Base-by-base conservation (phyloP, 2,888 invertebrate species). In the Eubasilissa splendida region DNA sequence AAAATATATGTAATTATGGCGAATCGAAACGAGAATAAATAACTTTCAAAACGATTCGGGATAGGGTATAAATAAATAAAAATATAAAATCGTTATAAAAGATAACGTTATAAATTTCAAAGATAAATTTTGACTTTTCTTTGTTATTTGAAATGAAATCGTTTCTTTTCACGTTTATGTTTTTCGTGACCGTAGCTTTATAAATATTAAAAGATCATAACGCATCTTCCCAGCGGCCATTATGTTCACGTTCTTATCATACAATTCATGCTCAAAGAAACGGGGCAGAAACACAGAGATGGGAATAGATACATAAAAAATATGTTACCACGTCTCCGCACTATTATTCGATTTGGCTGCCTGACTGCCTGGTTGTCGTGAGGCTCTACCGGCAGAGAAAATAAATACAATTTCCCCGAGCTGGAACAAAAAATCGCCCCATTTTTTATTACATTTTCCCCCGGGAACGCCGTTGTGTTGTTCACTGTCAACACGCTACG, bases 391-490 rank as follows among this genome's bases (percentile, higher is more conserved):
- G 71, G 71, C 14, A 22, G 54, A 5, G 22, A 56, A 54, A 33
- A 54, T 71, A 71, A 54, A 71, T 71, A 54, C 53, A 71, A 71
- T 71, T 71, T 71, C 7, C 56, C 14, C 54, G 31, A 22, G 54
- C 71, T 71, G 11, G 22, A 54, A 22, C 12, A 56, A 31, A 63
- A 63, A 56, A 71, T 42, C 12, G 54, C 33, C 31, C 54, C 54
- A 54, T 71, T 31, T 54, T 71, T 71, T 71, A 71, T 71, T 71
- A 53, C 14, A 71, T 31, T 53, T 54, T 71, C 53, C 54, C 71
- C 14, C 4, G 31, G 52, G 68, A 50, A 12, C 10, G 31, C 33
- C 14, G 14, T 5, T 50, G 68, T 14, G 68, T 70, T 42, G 68
- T 22, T 14, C 10, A 70, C 33, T 70, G 68, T 70, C 50, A 70